Conservation (phyloP, 2,113 vertebrate genomes). For the Indicator indicator region DNA sequence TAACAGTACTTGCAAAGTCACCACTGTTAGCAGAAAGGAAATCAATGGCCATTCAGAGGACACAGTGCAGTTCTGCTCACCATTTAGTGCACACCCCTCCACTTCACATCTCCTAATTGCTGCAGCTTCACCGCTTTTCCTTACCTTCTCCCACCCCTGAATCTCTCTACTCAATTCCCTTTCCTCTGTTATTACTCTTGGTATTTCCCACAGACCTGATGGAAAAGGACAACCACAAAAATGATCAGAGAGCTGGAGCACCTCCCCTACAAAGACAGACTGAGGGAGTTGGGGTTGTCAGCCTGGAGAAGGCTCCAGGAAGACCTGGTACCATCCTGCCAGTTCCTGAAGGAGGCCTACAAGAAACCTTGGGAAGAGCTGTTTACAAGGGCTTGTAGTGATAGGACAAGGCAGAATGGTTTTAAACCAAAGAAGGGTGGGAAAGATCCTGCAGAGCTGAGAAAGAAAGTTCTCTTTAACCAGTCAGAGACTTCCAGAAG, state of each 20-base stretch:
- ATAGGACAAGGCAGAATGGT: too few species aligned
- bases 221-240: too few species aligned
- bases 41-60: background rate
- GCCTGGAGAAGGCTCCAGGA: too few species aligned
- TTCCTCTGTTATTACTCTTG: background rate
- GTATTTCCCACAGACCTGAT: background rate
- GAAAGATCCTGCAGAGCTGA: background rate
- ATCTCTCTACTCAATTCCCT: background rate
- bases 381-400: too few species aligned
- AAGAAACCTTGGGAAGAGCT: too few species aligned
- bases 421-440: too few species aligned
- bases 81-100: background rate
- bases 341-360: too few species aligned
- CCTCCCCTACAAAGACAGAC: too few species aligned
- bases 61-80: background rate
- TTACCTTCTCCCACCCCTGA: accelerated
- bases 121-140: background rate
- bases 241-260: too few species aligned
- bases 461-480: background rate
- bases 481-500: background rate
- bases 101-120: background rate
- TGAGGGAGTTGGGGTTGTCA: too few species aligned
- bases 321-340: too few species aligned
- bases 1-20: background rate
- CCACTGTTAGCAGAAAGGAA: background rate